These are phyloP conservation scores for Otus sunia DNA, from an alignment of 2,113 vertebrate species.

Conservation along the genomic window DNA sequence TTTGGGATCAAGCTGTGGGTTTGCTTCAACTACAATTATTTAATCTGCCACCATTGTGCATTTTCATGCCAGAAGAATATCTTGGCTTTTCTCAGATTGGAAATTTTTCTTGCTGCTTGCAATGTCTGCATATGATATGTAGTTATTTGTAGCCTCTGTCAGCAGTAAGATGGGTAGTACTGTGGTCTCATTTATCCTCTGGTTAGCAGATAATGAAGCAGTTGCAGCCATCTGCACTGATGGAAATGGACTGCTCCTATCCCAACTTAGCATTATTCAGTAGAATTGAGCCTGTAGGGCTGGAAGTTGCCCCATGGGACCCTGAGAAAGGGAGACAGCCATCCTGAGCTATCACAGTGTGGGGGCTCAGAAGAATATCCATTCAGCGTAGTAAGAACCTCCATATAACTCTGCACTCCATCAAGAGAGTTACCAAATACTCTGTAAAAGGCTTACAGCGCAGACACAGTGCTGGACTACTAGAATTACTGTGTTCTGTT, in stretches of 20 bases:
- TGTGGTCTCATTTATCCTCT: background rate
- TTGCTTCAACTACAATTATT: background rate
- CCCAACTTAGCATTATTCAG: background rate
- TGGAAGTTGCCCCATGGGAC: background rate
- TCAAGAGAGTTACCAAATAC: background rate
- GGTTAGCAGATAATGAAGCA: background rate
- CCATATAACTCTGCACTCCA: accelerated
- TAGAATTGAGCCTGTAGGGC: background rate
- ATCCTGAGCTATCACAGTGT: accelerated
- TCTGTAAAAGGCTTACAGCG: accelerated
- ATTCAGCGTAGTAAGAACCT: background rate
- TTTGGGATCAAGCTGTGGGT: conserved; percentile 21
- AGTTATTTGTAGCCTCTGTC: background rate
- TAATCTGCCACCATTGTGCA: background rate
- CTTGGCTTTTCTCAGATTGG: background rate
- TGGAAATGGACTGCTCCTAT: background rate
- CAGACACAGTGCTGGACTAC: accelerated
- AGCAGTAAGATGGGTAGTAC: background rate
- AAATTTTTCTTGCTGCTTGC: background rate
- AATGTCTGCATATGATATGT: background rate
- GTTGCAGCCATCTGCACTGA: background rate
- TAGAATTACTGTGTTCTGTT: accelerated
- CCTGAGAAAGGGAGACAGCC: background rate
- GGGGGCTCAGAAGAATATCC: background rate
- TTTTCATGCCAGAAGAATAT: background rate